Evolutionary conservation across 2,888 invertebrate genomes (phyloP).

Genomic region (Netelia fuscicornis): DNA sequence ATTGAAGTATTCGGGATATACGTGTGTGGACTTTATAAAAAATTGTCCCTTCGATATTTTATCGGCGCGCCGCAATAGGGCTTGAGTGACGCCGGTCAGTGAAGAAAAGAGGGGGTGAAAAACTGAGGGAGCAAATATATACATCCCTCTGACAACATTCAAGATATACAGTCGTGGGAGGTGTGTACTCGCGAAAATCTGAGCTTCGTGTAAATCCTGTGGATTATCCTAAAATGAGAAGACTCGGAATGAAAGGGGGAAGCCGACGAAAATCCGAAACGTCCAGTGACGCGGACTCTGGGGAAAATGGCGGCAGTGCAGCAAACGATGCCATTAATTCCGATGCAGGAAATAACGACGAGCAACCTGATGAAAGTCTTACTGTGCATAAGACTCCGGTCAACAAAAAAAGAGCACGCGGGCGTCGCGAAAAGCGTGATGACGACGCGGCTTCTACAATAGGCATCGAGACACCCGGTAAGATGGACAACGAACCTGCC

Average conservation of each 20-base stretch:
- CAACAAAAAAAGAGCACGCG: constrained; percentile 50
- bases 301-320: constrained; percentile 81
- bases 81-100: constrained; percentile 25
- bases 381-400: constrained; percentile 54
- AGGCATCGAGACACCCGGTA: constrained; percentile 45
- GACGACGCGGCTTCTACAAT: constrained; percentile 62
- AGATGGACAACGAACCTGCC: constrained; percentile 73
- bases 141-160: neutral
- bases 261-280: constrained; percentile 81
- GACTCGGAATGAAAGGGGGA: constrained; percentile 80
- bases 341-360: constrained; percentile 52
- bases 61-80: constrained; percentile 33
- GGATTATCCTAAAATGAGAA: constrained; percentile 77
- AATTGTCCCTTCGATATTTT: constrained; percentile 1
- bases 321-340: constrained; percentile 51
- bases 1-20: too few relatives aligned
- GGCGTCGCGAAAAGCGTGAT: constrained; percentile 62
- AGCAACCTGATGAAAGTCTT: neutral
- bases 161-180: constrained; percentile 4
- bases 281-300: constrained; percentile 79
- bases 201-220: neutral
- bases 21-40: too few relatives aligned
- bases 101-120: neutral
- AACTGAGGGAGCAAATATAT: neutral
- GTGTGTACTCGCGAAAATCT: constrained; percentile 1